phyloP scores from a whole-genome alignment of 2,797 vertebrate species.

The Odontamblyopus lacepedii region DNA sequence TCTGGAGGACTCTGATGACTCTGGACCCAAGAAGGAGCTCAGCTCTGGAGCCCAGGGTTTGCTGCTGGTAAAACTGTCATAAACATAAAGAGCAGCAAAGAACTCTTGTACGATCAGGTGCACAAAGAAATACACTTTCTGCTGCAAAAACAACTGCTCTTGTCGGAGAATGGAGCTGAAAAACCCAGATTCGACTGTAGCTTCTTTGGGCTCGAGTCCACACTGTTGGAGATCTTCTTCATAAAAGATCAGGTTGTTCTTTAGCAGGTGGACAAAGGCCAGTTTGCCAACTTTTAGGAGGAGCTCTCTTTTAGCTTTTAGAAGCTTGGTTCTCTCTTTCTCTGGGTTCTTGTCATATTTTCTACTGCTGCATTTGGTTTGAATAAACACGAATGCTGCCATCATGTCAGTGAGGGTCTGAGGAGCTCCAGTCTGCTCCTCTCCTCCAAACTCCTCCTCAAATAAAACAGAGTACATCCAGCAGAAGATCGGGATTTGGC shows the following conservation, averaged over 20 bases:
- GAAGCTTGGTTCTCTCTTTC: background rate
- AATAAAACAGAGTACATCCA: slow-evolving; percentile 53
- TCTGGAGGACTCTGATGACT: slow-evolving; percentile 15
- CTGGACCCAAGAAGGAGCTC: background rate
- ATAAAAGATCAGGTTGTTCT: slow-evolving; percentile 56
- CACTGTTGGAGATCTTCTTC: slow-evolving; percentile 46
- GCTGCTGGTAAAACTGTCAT: slow-evolving; percentile 42
- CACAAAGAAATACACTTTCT: slow-evolving; percentile 49
- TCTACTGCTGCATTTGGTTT: slow-evolving; percentile 30
- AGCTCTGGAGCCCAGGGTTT: slow-evolving; percentile 20
- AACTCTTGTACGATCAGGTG: slow-evolving; percentile 66
- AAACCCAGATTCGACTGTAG: slow-evolving; percentile 36
- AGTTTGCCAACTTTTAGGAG: slow-evolving; percentile 57
- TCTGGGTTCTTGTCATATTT: slow-evolving; percentile 21
- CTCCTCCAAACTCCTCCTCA: slow-evolving; percentile 29
- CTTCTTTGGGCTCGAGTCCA: slow-evolving; percentile 34
- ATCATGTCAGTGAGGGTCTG: slow-evolving; percentile 64
- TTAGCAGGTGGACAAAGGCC: slow-evolving; percentile 51
- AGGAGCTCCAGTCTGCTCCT: background rate
- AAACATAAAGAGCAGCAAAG: slow-evolving; percentile 52
- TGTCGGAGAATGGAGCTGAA: slow-evolving; percentile 19
- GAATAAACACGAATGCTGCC: slow-evolving; percentile 27
- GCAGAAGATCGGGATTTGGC: slow-evolving; percentile 64
- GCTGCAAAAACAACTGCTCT: slow-evolving; percentile 31
- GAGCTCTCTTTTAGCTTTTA: slow-evolving; percentile 32